Percentiles rank a stretch among this genome's conserved stretches.
Conservation (phyloP, 2,888 invertebrate species). For the Ormyrus labotus region DNA sequence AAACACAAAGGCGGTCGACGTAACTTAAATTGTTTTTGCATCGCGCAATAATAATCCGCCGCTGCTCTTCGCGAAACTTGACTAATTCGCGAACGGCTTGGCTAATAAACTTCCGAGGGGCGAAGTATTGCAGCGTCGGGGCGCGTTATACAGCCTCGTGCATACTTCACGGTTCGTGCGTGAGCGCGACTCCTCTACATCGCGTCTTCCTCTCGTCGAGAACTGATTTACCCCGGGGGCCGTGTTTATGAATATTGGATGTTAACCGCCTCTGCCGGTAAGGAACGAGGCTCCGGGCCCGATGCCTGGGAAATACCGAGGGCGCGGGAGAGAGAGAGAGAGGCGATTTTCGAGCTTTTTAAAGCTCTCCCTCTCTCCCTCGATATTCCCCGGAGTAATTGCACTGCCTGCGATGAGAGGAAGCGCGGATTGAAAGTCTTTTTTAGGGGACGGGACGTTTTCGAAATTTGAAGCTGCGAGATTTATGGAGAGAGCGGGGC, state of each 20-base stretch:
- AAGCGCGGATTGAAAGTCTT: too few species aligned
- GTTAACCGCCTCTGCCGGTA: conserved; percentile 27
- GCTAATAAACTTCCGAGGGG: conserved; percentile 3
- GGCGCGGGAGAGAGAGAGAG: background rate
- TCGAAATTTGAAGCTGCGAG: too few species aligned
- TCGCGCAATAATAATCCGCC: too few species aligned
- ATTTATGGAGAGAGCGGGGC: too few species aligned
- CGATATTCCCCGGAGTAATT: too few species aligned
- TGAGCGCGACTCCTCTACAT: background rate
- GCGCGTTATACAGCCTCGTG: background rate
- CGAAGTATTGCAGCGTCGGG: background rate
- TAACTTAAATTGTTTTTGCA: too few species aligned
- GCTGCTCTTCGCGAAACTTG: background rate
- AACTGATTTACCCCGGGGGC: conserved; percentile 44
- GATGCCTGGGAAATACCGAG: background rate
- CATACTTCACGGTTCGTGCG: background rate
- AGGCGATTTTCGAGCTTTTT: conserved; percentile 2
- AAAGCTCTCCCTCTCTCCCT: too few species aligned
- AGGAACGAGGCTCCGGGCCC: background rate
- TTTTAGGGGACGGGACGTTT: too few species aligned
- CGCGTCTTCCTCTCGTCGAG: conserved; percentile 22
- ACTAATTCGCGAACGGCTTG: background rate
- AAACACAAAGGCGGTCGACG: too few species aligned
- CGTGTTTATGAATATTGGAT: conserved; percentile 55
- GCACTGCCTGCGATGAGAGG: too few species aligned